Evolutionary conservation across 2,113 vertebrate genomes (phyloP), one percentile per base, ranked within the genome.

Genomic region (Aegypius monachus): DNA sequence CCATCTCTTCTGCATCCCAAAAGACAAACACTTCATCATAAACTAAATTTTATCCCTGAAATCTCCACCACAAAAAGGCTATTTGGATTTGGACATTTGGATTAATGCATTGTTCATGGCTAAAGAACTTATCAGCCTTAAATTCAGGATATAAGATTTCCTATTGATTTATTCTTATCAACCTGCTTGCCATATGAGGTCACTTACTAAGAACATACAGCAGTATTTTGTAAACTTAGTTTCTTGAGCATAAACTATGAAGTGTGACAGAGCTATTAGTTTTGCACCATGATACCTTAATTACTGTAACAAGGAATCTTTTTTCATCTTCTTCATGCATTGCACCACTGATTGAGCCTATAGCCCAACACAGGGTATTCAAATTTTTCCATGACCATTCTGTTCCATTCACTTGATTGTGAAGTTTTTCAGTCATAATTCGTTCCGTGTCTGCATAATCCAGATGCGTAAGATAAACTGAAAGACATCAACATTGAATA

Each of bases 381-480:
- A 99, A 98, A 97, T 99, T 99, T 96, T 99, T 99, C 99, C 99
- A 99, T 2, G 99, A 99, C 99, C 99, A 99, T 53, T 99, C 99
- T 0, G 99, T 99, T 32, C 99, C 99, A 31, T 99, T 99, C 93
- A 99, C 99, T 98, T 99, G 99, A 98, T 99, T 99, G 97, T 99
- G 99, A 93, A 99, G 99, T 94, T 99, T 99, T 92, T 99, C 99
- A 27, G 99, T 99, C 99, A 99, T 99, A 92, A 99, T 99, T 94
- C 99, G 98, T 94, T 99, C 99, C 0, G 99, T 99, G 98, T 99
- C 99, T 58, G 99, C 99, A 81, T 99, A 99, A 98, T 99, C 99
- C 99, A 99, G 96, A 96, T 99, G 99, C 36, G 99, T 99, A 91
- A 99, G 98, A 95, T 99, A 99, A 94, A 99, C 99, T 99, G 97